phyloP scores from a whole-genome alignment of 2,113 vertebrate genomes.

The Proterorhinus semilunaris region DNA sequence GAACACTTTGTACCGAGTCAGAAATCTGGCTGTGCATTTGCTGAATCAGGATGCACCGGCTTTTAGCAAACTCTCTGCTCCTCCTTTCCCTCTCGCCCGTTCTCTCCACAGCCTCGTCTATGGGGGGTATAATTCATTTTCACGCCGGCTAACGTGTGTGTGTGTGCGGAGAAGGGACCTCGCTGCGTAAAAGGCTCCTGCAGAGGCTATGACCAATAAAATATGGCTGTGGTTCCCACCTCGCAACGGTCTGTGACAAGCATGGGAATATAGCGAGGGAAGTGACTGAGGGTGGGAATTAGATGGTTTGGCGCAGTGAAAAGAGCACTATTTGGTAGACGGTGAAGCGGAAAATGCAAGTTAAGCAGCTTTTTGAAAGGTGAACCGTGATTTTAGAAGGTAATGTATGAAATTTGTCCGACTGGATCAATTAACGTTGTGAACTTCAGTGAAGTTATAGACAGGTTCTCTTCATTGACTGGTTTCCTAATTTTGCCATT shows the following conservation, averaged over 20 bases:
- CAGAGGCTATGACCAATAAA: constrained; percentile 57
- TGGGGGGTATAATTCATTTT: constrained; percentile 50
- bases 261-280: constrained; percentile 4
- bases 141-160: constrained; percentile 26
- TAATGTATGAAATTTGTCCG: no score
- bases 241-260: constrained; percentile 35
- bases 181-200: constrained; percentile 52
- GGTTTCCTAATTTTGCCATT: no score
- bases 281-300: neutral
- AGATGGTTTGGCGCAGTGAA: no score
- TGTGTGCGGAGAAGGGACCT: constrained; percentile 39
- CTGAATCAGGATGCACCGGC: constrained; percentile 55
- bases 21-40: constrained; percentile 24
- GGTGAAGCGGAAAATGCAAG: no score
- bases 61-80: neutral
- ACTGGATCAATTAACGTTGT: no score
- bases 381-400: no score
- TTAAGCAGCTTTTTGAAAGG: no score
- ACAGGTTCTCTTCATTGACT: no score
- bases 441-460: no score
- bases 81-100: neutral
- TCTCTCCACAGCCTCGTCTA: constrained; percentile 26
- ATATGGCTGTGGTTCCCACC: constrained; percentile 55
- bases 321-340: no score
- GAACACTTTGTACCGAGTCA: neutral